These are phyloP conservation scores for Sinodicranocentrus sp. DNA, from an alignment of 2,888 invertebrate species.

Conservation along the genomic window DNA sequence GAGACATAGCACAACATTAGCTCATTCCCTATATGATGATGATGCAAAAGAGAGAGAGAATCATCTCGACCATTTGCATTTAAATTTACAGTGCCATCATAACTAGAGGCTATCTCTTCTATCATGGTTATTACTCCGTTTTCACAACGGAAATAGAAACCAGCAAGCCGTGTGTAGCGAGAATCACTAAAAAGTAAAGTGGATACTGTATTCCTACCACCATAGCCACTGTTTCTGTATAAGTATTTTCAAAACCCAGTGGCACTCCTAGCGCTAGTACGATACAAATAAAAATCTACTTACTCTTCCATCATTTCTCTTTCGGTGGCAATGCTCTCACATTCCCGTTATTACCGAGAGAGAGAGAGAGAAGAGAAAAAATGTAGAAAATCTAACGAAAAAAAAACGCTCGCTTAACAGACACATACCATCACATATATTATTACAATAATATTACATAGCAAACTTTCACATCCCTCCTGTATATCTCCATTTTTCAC, in stretches of 20 bases:
- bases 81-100: slow-evolving; percentile 74
- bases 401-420: slow-evolving; percentile 19
- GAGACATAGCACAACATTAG: slow-evolving; percentile 26
- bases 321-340: slow-evolving; percentile 42
- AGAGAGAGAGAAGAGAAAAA: not conserved
- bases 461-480: slow-evolving; percentile 28
- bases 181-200: slow-evolving; percentile 36
- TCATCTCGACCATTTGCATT: slow-evolving; percentile 75
- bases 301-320: slow-evolving; percentile 29
- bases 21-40: slow-evolving; percentile 42
- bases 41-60: slow-evolving; percentile 45
- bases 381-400: slow-evolving; percentile 29
- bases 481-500: too few species aligned
- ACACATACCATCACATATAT: slow-evolving; percentile 43
- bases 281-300: slow-evolving; percentile 17
- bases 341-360: slow-evolving; percentile 21
- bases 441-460: slow-evolving; percentile 52
- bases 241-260: not conserved
- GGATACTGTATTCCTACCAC: too few species aligned
- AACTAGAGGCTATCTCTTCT: slow-evolving; percentile 71
- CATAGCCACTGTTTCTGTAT: not conserved
- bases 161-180: slow-evolving; percentile 56
- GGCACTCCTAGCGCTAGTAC: not conserved
- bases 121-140: slow-evolving; percentile 63
- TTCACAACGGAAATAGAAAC: slow-evolving; percentile 64